Evolutionary conservation across 1,140 invertebrate genomes (phyloP), one percentile per base, ranked within the genome.

Genomic region (Acromyrmex charruanus): DNA sequence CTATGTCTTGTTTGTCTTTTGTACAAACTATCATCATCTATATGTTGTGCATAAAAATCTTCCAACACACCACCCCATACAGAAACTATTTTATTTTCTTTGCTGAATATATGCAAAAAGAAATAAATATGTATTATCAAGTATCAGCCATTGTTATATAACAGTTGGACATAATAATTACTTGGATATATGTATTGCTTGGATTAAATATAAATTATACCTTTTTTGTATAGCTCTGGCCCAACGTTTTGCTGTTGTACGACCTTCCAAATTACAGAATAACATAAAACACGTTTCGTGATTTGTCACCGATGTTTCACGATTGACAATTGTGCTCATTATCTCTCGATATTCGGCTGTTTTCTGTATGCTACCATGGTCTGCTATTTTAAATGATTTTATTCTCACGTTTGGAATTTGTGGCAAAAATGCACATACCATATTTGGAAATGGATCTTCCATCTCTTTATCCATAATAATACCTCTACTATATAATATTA

Each of bases 21-120:
- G 55, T 3, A 7, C 5, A n/a, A n/a, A n/a, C 14, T n/a, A 7
- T 55, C n/a, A 21, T 7, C n/a, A 21, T 9, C 5, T 51, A 5
- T 12, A 4, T 35, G 1, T 6, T 86, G 66, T 91, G 93, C 7
- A 91, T 31, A 49, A 63, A 61, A 93, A 39, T 92, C 35, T 7
- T 77, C 21, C 9, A 86, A 86, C 28, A 93, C 77, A 44, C 94
- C 94, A 72, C 95, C 95, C 87, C 93, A 93, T n/a, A 94, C 39
- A 7, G 93, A 88, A 51, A 92, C 18, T 65, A 71, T 35, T 25
- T 35, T 9, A 35, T 85, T 77, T 14, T 71, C 71, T 53, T 14
- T 61, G n/a, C 75, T 53, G 59, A 49, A 72, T 82, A 89, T 6
- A 89, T 89, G 69, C 28, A 69, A 75, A 72, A 80, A 77, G 18